Evolutionary conservation across 1,140 invertebrate genomes (phyloP).

Genomic region (Acromyrmex heyeri): DNA sequence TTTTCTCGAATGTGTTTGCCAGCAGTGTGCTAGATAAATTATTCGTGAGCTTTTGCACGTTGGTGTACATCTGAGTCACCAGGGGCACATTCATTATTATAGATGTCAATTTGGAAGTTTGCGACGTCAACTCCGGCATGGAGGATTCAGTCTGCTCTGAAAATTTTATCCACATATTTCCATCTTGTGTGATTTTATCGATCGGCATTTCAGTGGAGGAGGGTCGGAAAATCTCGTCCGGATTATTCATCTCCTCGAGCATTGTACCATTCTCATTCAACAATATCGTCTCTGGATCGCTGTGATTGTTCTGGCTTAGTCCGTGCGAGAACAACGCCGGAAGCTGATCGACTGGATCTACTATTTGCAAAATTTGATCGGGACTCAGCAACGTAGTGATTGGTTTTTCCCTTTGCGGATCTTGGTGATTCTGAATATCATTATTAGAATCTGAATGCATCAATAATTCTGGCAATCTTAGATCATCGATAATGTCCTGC

Average conservation of each 20-base stretch:
- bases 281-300: slow-evolving; percentile 89
- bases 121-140: background rate
- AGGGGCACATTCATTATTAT: slow-evolving; percentile 36
- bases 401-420: slow-evolving; percentile 80
- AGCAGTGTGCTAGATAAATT: background rate
- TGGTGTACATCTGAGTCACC: slow-evolving; percentile 58
- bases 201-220: slow-evolving; percentile 53
- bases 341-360: slow-evolving; percentile 83
- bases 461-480: slow-evolving; percentile 79
- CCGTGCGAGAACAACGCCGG: slow-evolving; percentile 83
- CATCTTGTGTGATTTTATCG: background rate
- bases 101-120: slow-evolving; percentile 10
- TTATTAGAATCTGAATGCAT: slow-evolving; percentile 80
- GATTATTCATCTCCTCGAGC: slow-evolving; percentile 87
- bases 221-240: slow-evolving; percentile 87
- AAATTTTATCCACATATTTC: slow-evolving; percentile 60
- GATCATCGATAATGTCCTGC: slow-evolving; percentile 79
- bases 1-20: slow-evolving; percentile 36
- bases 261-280: slow-evolving; percentile 88
- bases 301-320: slow-evolving; percentile 84
- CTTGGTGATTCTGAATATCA: slow-evolving; percentile 81
- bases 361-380: slow-evolving; percentile 84
- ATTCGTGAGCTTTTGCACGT: slow-evolving; percentile 46
- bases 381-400: slow-evolving; percentile 86
- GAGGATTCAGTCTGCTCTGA: slow-evolving; percentile 44